Percentiles rank a stretch among this genome's conserved stretches.
Conservation (phyloP, 2,888 invertebrate genomes). For the Onthophagus sagittarius region DNA sequence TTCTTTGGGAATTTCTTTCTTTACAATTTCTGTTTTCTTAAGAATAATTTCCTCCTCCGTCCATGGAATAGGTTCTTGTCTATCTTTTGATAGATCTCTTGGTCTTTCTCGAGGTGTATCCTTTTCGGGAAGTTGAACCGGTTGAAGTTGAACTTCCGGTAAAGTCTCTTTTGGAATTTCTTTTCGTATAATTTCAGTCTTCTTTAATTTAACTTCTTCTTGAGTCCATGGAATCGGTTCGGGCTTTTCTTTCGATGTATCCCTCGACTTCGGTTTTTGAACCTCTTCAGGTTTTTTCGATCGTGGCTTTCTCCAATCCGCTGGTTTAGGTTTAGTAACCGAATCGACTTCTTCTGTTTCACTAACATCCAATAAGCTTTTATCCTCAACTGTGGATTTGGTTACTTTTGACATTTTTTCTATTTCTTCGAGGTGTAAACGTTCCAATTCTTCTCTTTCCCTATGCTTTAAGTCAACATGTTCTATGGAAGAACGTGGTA, state of each 20-base stretch:
- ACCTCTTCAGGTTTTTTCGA: neutral
- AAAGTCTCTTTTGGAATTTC: slow-evolving; percentile 37
- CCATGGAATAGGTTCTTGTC: neutral
- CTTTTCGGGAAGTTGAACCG: slow-evolving; percentile 13
- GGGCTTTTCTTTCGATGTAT: slow-evolving; percentile 22
- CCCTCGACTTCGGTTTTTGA: slow-evolving; percentile 19
- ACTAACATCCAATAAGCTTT: neutral
- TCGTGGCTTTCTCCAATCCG: slow-evolving; percentile 26
- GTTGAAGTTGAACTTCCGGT: slow-evolving; percentile 37
- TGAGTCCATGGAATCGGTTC: slow-evolving; percentile 59
- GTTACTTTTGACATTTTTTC: slow-evolving; percentile 22
- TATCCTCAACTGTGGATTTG: slow-evolving; percentile 4
- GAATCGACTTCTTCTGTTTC: slow-evolving; percentile 17
- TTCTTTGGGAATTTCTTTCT: slow-evolving; percentile 13
- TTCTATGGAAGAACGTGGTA: slow-evolving; percentile 42
- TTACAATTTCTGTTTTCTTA: neutral
- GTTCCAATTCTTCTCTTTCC: slow-evolving; percentile 18
- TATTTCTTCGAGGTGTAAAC: slow-evolving; percentile 29
- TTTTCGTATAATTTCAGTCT: slow-evolving; percentile 38
- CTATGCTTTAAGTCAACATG: slow-evolving; percentile 50
- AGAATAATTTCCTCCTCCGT: slow-evolving; percentile 22
- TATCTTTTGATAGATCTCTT: slow-evolving; percentile 24
- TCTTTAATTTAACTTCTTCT: slow-evolving; percentile 57
- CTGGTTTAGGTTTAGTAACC: neutral
- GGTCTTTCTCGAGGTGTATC: slow-evolving; percentile 21